Base-by-base conservation (phyloP, 2,888 invertebrate species). In the Cyclophora albipunctata region DNA sequence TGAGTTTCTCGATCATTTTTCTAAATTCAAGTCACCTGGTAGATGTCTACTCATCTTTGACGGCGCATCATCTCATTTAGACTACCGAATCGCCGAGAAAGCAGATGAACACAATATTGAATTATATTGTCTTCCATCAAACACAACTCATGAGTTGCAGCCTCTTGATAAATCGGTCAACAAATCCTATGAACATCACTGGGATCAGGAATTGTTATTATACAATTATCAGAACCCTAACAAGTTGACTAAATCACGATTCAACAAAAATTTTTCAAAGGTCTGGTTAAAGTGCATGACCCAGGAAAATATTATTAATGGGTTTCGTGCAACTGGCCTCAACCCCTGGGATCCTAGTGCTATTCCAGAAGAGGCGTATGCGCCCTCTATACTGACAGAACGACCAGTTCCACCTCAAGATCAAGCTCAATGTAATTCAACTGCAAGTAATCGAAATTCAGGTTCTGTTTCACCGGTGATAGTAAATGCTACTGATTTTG, bases 151-250 rank as follows among this genome's bases (percentile, higher is more conserved):
- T 37, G 57, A 60, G 41, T 34, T 61, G 7, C 62, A 62, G 41
- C 59, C 61, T 37, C 46, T 59, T 34, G 60, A 62, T 43, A 62
- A 60, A 52, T 50, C 63, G 34, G 51, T 57, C 34, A 47, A 57
- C 51, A 47, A 53, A n/a, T 57, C 57, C 35, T 61, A 58, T 50
- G 63, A 60, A 42, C 52, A 57, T 43, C 51, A 53, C 34, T 58
- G 57, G 53, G 58, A 57, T 33, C 4, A 43, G 5, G 43, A 43
- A 33, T 20, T 42, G 20, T 43, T 5, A 7, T 33, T 33, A 4
- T 42, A 7, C 20, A 6, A n/a, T 42, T n/a, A 42, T 4, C 7
- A 6, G n/a, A 42, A 42, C 42, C 7, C 7, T 4, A 4, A 42
- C 5, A 40, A 37, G 20, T 4, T 47, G 33, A 34, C 41, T 3